Evolutionary conservation across 2,797 vertebrate species (phyloP), one percentile per base, ranked within the genome.

Genomic region (Syngnathus rostellatus): DNA sequence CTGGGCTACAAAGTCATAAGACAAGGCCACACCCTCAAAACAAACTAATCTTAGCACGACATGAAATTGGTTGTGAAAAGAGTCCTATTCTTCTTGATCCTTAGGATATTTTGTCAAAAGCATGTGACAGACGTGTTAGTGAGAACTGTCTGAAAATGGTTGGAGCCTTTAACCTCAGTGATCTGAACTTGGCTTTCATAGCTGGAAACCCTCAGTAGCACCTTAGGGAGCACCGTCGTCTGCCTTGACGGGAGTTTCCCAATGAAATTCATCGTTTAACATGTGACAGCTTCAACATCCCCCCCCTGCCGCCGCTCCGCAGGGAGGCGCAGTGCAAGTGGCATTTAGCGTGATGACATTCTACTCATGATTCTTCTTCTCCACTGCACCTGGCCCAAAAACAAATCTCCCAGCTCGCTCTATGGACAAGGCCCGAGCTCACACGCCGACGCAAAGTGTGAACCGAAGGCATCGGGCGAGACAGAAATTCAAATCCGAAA

Each of bases 331-430:
- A 83, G 75, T 74, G 81, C 86, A 85, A 86, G 81, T 82, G 75
- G 69, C 84, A 81, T 86, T 88, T 85, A 85, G 78, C 78, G 81
- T 80, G 57, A 69, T 86, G 85, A 85, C 83, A 86, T 77, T 69
- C 74, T 76, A 60, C 71, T 65, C 43, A 71, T 80, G 61, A 51
- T 53, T 73, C 73, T 77, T 77, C 65, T 48, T 72, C 63, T 68
- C 23, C 62, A 50, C 62, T 68, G 63, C 54, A 72, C 67, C 74
- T 81, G 65, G 6, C 66, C 31, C 9, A 8, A 41, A 23, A 61
- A 61, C n/a, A 43, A 61, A 43, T 61, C 59, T 41, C 59, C 40
- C n/a, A 23, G n/a, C 59, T 14, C 10, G n/a, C 6, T 53, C 66
- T 72, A 17, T 37, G 17, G 45, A 62, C 62, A 51, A 51, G 59